Percentiles rank a stretch among this genome's conserved stretches.
Evolutionary conservation across 1,140 invertebrate genomes (phyloP).

Genomic region (Drosophila parvula): DNA sequence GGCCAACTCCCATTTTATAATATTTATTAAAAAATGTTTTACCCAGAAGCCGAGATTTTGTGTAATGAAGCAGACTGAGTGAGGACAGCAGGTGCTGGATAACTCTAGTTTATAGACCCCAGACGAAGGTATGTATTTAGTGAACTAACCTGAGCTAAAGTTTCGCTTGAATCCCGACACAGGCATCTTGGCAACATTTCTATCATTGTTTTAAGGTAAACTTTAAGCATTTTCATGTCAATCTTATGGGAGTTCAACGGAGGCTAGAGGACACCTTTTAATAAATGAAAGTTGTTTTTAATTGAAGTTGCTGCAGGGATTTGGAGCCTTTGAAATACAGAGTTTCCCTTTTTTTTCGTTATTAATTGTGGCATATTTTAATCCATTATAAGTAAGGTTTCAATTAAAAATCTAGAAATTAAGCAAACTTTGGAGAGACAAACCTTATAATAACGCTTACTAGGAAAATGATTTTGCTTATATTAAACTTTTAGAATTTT

Average conservation of each 20-base stretch:
- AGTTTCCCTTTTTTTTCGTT: not conserved
- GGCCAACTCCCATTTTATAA: slow-evolving; percentile 73
- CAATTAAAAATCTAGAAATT: no score
- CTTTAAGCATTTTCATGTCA: slow-evolving; percentile 81
- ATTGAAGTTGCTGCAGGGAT: not conserved
- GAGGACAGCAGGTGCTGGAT: slow-evolving; percentile 52
- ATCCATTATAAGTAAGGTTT: no score
- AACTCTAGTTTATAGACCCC: slow-evolving; percentile 49
- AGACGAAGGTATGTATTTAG: slow-evolving; percentile 8
- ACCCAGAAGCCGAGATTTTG: slow-evolving; percentile 73
- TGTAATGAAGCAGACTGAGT: slow-evolving; percentile 59
- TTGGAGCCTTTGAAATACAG: not conserved
- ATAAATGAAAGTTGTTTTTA: slow-evolving; percentile 41
- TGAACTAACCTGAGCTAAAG: slow-evolving; percentile 10
- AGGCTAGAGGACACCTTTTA: not conserved
- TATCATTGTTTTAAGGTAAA: slow-evolving; percentile 82
- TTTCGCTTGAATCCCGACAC: slow-evolving; percentile 16
- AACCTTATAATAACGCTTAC: no score
- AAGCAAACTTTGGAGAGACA: no score
- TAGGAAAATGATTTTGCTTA: no score
- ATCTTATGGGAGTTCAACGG: slow-evolving; percentile 51
- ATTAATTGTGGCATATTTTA: not conserved
- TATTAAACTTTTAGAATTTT: no score
- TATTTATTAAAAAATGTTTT: slow-evolving; percentile 83
- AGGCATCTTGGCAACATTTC: slow-evolving; percentile 59